Evolutionary conservation across 2,113 vertebrate species (phyloP).

Genomic region (Chloropsis cyanopogon): DNA sequence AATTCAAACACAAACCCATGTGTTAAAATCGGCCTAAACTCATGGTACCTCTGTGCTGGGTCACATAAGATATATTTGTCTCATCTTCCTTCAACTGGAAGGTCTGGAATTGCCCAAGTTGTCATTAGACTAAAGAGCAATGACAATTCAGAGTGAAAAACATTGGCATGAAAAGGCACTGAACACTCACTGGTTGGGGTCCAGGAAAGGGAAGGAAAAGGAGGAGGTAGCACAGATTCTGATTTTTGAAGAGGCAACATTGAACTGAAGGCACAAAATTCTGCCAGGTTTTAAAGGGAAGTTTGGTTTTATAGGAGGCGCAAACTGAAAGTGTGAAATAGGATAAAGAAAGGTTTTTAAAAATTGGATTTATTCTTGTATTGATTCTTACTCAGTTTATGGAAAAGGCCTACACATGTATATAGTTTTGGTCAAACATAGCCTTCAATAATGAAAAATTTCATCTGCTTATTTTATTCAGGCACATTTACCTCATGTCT

Average conservation of each 20-base stretch:
- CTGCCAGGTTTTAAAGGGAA: not conserved
- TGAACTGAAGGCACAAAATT: not conserved
- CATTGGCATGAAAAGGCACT: not conserved
- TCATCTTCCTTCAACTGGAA: not conserved
- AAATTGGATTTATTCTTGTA: not conserved
- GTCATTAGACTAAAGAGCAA: not conserved
- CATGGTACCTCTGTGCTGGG: not conserved
- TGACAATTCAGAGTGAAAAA: not conserved
- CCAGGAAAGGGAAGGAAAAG: not conserved
- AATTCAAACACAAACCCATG: not conserved
- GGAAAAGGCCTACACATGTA: not conserved
- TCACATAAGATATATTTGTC: not conserved
- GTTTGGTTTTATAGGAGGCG: not conserved
- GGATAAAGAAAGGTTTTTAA: not conserved
- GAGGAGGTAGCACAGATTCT: not conserved
- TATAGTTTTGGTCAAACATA: not conserved
- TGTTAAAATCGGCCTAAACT: not conserved
- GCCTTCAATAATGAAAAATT: not conserved
- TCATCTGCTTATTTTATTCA: not conserved
- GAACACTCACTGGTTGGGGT: not conserved
- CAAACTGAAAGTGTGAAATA: not conserved
- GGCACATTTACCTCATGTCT: not conserved
- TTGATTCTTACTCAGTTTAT: not conserved
- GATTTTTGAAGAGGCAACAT: not conserved
- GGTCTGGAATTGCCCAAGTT: not conserved